These are phyloP conservation scores for Netta rufina DNA, from an alignment of 2,797 vertebrate genomes.

Conservation along the genomic window DNA sequence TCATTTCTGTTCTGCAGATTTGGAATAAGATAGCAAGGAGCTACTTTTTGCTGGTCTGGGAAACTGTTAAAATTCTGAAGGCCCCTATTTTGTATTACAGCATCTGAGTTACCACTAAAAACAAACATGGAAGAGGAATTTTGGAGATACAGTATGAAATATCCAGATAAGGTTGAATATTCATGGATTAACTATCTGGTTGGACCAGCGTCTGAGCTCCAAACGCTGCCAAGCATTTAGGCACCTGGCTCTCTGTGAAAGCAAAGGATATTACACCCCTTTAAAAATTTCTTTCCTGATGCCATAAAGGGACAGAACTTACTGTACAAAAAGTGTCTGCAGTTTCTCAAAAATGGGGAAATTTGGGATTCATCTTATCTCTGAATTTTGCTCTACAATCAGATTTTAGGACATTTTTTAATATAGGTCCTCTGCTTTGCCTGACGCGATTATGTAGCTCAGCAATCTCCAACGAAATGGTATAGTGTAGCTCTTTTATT, in stretches of 20 bases:
- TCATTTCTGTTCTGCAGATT: background rate
- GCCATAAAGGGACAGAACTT: background rate
- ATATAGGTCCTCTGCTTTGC: background rate
- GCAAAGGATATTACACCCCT: background rate
- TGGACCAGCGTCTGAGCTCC: background rate
- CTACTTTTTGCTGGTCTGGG: background rate
- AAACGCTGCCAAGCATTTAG: background rate
- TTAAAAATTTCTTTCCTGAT: background rate
- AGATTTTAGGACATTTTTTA: background rate
- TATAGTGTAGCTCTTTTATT: background rate
- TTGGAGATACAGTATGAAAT: background rate
- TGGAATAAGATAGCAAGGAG: background rate
- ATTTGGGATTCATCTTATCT: slow-evolving; percentile 5
- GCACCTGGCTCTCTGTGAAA: background rate
- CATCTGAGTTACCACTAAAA: background rate
- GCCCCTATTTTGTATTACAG: background rate
- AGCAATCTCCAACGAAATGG: background rate
- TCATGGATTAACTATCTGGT: background rate
- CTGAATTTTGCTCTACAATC: background rate
- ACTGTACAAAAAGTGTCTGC: background rate
- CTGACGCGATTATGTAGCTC: background rate
- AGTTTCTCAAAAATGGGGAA: background rate
- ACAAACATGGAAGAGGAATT: background rate
- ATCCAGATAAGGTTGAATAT: background rate
- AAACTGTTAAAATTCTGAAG: background rate